A percentile compares a stretch with the other conserved stretches of the same genome.
Evolutionary conservation across 2,888 invertebrate genomes (phyloP).

Genomic region (Leucania comma): DNA sequence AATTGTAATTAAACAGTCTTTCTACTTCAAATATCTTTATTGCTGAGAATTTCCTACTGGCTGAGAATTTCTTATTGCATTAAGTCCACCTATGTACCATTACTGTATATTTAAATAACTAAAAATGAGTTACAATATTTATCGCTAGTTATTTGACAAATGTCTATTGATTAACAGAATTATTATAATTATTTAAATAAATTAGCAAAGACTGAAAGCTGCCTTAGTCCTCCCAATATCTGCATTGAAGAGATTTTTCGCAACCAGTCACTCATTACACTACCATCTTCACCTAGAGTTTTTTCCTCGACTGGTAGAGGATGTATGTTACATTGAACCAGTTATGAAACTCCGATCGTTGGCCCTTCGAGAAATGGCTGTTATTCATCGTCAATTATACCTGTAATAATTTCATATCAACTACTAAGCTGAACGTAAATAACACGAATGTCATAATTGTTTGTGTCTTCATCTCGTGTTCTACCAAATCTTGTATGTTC

Average conservation of each 20-base stretch:
- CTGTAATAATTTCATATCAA: background rate
- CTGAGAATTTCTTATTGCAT: too few species aligned
- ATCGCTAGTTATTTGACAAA: background rate
- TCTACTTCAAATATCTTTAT: too few species aligned
- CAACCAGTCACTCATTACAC: background rate
- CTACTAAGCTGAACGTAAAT: background rate
- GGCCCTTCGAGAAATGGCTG: background rate
- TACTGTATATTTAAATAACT: too few species aligned
- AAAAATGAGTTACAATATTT: background rate
- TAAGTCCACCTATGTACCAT: too few species aligned
- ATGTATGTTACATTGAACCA: background rate
- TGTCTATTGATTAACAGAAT: background rate
- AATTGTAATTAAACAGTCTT: too few species aligned
- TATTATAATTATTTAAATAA: background rate
- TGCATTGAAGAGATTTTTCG: background rate
- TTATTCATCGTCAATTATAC: background rate
- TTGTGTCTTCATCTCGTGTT: conserved; percentile 78
- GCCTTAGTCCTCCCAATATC: background rate
- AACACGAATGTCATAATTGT: too few species aligned
- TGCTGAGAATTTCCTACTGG: too few species aligned
- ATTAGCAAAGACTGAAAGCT: background rate
- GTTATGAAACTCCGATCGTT: background rate
- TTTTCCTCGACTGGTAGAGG: background rate
- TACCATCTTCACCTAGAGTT: background rate
- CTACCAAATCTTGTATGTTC: conserved; percentile 86